These are phyloP conservation scores for Crioceris asparagi DNA, from an alignment of 2,888 invertebrate genomes.

Conservation along the genomic window DNA sequence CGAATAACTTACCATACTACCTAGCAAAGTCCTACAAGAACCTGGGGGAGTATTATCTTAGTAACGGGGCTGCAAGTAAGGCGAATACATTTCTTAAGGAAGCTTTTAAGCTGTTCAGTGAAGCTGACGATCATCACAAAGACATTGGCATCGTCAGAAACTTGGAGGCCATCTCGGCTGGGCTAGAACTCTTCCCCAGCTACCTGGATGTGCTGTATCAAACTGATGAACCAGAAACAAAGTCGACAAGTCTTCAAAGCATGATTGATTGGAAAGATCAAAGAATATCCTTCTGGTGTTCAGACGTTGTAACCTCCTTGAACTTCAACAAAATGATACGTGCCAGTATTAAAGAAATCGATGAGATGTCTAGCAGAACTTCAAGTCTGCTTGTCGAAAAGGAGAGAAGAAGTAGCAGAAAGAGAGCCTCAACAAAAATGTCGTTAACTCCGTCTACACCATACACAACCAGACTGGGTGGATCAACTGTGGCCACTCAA, in stretches of 20 bases:
- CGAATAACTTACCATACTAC: constrained; percentile 25
- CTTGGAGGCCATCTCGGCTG: constrained; percentile 31
- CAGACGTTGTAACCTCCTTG: no score
- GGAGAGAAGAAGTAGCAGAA: no score
- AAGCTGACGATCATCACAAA: constrained; percentile 10
- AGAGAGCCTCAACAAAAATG: no score
- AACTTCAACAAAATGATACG: no score
- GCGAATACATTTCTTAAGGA: constrained; percentile 29
- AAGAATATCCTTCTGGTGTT: constrained; percentile 24
- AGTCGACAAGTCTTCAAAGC: constrained; percentile 17
- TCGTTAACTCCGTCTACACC: no score
- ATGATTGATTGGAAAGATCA: constrained; percentile 30
- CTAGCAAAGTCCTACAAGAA: constrained; percentile 30
- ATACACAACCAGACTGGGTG: no score
- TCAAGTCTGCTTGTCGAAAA: no score
- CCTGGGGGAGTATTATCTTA: constrained; percentile 33
- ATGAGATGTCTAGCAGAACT: no score
- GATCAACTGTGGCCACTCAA: no score
- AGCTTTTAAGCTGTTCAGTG: constrained; percentile 29
- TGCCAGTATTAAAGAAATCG: no score
- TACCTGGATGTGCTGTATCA: constrained; percentile 23
- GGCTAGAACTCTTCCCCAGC: constrained; percentile 27
- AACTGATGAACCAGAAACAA: constrained; percentile 8
- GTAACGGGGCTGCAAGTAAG: constrained; percentile 24
- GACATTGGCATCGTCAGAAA: constrained; percentile 29